Percentiles rank a stretch among this genome's conserved stretches.
These are phyloP conservation scores for Emys orbicularis DNA, from an alignment of 2,797 vertebrate genomes.

Conservation along the genomic window DNA sequence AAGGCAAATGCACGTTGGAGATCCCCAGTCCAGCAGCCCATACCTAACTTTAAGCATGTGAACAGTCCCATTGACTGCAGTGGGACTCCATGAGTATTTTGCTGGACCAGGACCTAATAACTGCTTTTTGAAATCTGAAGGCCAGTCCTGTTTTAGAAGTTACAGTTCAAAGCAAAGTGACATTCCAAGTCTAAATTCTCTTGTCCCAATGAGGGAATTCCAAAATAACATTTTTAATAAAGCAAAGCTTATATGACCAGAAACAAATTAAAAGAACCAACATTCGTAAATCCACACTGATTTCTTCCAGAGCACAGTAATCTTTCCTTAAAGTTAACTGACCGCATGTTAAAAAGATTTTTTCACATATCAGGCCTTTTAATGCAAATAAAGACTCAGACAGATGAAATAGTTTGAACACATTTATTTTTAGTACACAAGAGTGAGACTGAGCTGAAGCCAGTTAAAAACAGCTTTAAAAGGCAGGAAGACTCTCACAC, in stretches of 20 bases:
- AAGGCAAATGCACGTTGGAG: not conserved
- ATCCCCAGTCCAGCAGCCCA: not conserved
- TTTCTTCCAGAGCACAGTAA: not conserved
- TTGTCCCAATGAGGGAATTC: not conserved
- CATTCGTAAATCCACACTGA: not conserved
- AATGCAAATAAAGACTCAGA: slow-evolving; percentile 78
- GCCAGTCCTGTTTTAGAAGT: not conserved
- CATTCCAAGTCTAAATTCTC: not conserved
- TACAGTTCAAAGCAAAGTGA: accelerated
- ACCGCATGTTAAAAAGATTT: not conserved
- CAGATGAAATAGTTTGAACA: slow-evolving; percentile 73
- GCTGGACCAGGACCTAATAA: accelerated
- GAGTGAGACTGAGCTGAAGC: slow-evolving; percentile 67
- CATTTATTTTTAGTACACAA: slow-evolving; percentile 79
- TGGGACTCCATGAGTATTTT: not conserved
- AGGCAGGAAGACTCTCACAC: slow-evolving; percentile 55
- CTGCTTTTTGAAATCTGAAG: accelerated
- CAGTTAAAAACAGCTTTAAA: not conserved
- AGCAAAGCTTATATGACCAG: accelerated
- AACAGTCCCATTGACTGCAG: not conserved
- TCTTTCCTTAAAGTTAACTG: not conserved
- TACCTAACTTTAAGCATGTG: not conserved
- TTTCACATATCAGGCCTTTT: slow-evolving; percentile 28
- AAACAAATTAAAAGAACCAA: not conserved
- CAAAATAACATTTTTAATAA: not conserved